Evolutionary conservation across 2,888 invertebrate species (phyloP).

Genomic region (Chamaedrilus cognettii): DNA sequence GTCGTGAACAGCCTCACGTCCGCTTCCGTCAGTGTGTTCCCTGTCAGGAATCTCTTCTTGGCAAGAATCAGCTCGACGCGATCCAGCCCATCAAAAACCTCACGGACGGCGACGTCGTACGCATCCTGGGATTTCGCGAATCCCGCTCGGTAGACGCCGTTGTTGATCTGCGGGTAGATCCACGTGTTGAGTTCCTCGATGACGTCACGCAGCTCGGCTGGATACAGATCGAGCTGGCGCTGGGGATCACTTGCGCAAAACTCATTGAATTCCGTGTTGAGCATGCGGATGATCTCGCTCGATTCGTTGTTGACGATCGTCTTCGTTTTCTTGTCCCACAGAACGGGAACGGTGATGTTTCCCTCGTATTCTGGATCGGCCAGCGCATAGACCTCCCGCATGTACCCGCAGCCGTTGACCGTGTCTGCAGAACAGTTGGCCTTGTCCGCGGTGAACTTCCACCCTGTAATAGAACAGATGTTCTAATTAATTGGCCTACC

Average conservation of each 20-base stretch:
- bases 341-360: conserved; percentile 47
- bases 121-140: conserved; percentile 52
- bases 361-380: conserved; percentile 47
- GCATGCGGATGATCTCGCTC: conserved; percentile 55
- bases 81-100: conserved; percentile 48
- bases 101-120: conserved; percentile 46
- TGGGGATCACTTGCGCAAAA: conserved; percentile 50
- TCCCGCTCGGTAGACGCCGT: conserved; percentile 54
- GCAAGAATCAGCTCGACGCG: conserved; percentile 50
- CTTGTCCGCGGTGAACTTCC: conserved; percentile 47
- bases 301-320: conserved; percentile 56
- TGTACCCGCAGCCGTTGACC: conserved; percentile 41
- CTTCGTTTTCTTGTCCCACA: conserved; percentile 51
- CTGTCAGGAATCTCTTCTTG: conserved; percentile 46
- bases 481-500: too few relatives aligned
- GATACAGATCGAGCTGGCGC: conserved; percentile 48
- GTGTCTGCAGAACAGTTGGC: conserved; percentile 41
- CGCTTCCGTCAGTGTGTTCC: conserved; percentile 50
- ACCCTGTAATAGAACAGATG: too few relatives aligned
- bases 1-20: conserved; percentile 54
- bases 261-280: conserved; percentile 52
- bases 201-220: conserved; percentile 40
- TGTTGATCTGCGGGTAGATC: conserved; percentile 53
- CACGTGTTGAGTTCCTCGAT: conserved; percentile 51
- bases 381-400: conserved; percentile 45